phyloP scores from a whole-genome alignment of 2,888 invertebrate species.

The Perithous albicinctus region DNA sequence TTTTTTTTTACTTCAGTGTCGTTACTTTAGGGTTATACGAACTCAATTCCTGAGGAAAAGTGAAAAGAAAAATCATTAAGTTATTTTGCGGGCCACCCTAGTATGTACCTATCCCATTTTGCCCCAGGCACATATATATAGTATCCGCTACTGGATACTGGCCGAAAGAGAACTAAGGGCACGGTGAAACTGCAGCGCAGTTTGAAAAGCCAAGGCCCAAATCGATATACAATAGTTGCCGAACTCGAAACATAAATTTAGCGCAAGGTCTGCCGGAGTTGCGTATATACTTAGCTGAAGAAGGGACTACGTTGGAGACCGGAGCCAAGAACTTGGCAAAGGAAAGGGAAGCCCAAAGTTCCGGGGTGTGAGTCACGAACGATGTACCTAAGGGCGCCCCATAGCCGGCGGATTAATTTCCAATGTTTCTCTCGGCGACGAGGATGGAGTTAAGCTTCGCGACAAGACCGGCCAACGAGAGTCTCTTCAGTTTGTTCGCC shows the following conservation, averaged over 20 bases:
- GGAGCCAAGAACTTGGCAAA: constrained; percentile 29
- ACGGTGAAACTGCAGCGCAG: constrained; percentile 19
- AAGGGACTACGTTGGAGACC: constrained; percentile 6
- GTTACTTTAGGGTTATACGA: too few relatives aligned
- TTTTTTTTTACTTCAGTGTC: too few relatives aligned
- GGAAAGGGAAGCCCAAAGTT: constrained; percentile 45
- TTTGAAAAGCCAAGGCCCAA: constrained; percentile 23
- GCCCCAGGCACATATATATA: neutral
- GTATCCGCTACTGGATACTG: neutral
- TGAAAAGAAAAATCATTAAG: too few relatives aligned
- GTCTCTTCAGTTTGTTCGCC: constrained; percentile 22
- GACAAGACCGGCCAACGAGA: constrained; percentile 38
- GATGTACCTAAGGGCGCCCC: constrained; percentile 1
- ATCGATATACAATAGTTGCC: constrained; percentile 70
- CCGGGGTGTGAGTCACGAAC: neutral
- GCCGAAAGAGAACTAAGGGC: neutral
- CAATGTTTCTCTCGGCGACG: constrained; percentile 59
- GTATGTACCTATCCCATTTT: neutral
- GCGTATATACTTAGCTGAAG: constrained; percentile 21
- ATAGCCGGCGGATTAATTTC: constrained; percentile 63
- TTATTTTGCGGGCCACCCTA: too few relatives aligned
- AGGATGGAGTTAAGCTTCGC: constrained; percentile 48
- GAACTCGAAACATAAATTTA: constrained; percentile 71
- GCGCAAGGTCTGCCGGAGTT: constrained; percentile 2
- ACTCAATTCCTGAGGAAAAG: too few relatives aligned